Base-by-base conservation (phyloP, 1,140 invertebrate species). In the Halotydeus destructor region DNA sequence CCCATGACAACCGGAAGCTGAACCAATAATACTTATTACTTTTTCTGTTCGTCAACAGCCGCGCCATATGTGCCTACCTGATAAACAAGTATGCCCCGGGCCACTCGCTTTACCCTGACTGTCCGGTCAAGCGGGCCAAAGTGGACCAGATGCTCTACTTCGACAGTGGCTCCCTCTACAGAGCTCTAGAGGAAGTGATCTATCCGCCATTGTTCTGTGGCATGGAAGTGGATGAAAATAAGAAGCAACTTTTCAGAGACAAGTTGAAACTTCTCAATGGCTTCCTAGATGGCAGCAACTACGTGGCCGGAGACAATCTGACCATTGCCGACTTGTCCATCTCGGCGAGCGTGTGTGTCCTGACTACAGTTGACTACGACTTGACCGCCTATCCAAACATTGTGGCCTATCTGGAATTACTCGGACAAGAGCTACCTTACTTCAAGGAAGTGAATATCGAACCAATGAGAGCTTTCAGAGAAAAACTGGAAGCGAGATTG, bases 331-430 rank as follows among this genome's bases (percentile, higher is more conserved):
- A 60, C 45, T 45, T 60, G 16, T 53, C 56, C 6, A 32, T 60
- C 14, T 49, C 55, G 21, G 49, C 51, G 28, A 45, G 52, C 22
- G 33, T 58, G 11, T 21, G 41, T 14, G 43, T 45, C 22, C 19
- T 32, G 18, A 41, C 43, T 14, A 39, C 49, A 54, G 76, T 72
- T 0, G 84, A 80, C 8, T 46, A 46, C 38, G 6, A 97, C 84
- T 57, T 96, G 84, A 36, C 86, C 72, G 60, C 25, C 3, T 46
- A 22, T 28, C 16, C 3, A 6, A 26, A 22, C 12, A 3, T 46
- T 82, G 86, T 71, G 94, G 89, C 44, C 72, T 70, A 19, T 91
- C 58, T 8, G 94, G 63, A 55, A 93, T 85, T 22, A 74, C 61
- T 1, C 89, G 58, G 4, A 70, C 72, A 19, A 93, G 57, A 25